Evolutionary conservation across 2,888 invertebrate species (phyloP), one percentile per base, ranked within the genome.

Genomic region (Cerastis leucographa): DNA sequence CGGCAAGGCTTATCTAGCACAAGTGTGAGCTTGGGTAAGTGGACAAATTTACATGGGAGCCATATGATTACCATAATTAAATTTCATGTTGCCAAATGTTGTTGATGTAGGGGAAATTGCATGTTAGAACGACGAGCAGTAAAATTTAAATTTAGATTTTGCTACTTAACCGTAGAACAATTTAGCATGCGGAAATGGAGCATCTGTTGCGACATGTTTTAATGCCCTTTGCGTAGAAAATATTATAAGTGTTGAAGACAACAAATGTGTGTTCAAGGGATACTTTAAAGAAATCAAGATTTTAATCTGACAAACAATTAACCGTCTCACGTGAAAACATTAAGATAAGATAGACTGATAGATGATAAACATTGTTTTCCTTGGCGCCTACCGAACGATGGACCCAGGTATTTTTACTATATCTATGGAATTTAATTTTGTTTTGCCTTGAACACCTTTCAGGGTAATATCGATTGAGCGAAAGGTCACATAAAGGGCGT

Each of bases 21-120:
- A 80, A 83, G 82, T 85, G 85, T 80, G 87, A 86, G 84, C 89
- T 88, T 86, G 84, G 87, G 81, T 85, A 79, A 85, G 84, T 85
- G 80, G 84, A 87, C 87, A 88, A 91, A 90, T 91, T 91, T 88
- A 89, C 88, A 89, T 85, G 80, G 79, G 81, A 86, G 82, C 81
- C 78, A 78, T 81, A 80, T 83, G 85, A 89, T 89, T 88, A 89
- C 79, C 81, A 88, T 90, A 85, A 88, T 87, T 86, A 84, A 80
- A 80, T 84, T 84, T 80, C 69, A 87, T 78, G 76, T 71, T 66
- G 42, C 51, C 65, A 59, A 86, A 83, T 76, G 54, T 76, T 77
- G 66, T 78, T 76, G 49, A 74, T 73, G 71, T 76, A 72, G 64
- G 70, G 49, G 54, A 73, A 76, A 83, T 68, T 72, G 65, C 51